Percentiles rank a stretch among this genome's conserved stretches.
These are phyloP conservation scores for Tillus elongatus DNA, from an alignment of 2,888 invertebrate species.

Conservation along the genomic window DNA sequence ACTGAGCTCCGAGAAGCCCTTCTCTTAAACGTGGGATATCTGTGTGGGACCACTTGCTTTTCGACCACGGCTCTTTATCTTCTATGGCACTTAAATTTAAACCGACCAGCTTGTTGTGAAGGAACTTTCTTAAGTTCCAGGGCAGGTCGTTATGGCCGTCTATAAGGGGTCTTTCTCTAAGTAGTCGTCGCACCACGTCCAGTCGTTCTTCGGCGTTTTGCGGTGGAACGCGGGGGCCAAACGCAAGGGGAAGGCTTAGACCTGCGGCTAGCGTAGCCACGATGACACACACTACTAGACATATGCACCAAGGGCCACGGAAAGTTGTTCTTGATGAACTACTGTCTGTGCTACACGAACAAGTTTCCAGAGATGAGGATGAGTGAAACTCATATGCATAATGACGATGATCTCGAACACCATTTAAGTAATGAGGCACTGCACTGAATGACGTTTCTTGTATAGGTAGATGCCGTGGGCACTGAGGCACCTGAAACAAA, in stretches of 20 bases:
- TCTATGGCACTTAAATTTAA: constrained; percentile 59
- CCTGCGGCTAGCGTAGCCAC: constrained; percentile 48
- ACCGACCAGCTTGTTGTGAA: constrained; percentile 67
- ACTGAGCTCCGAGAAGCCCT: constrained; percentile 84
- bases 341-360: constrained; percentile 46
- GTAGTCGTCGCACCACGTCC: constrained; percentile 52
- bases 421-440: constrained; percentile 33
- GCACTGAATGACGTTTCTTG: constrained; percentile 34
- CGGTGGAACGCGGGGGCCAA: constrained; percentile 29
- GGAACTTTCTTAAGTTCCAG: constrained; percentile 82
- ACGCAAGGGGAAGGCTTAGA: constrained; percentile 49
- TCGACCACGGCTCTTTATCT: constrained; percentile 71
- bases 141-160: constrained; percentile 83
- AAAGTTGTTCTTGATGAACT: constrained; percentile 47
- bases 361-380: constrained; percentile 33
- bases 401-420: constrained; percentile 27
- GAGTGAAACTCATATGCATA: constrained; percentile 28
- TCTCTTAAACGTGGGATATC: constrained; percentile 76
- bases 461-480: constrained; percentile 34
- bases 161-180: constrained; percentile 60
- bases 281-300: constrained; percentile 51
- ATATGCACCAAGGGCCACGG: constrained; percentile 46
- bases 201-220: constrained; percentile 49
- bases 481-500: constrained; percentile 33
- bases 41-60: constrained; percentile 85